Evolutionary conservation across 2,113 vertebrate species (phyloP).

Genomic region (Aplodontia rufa): DNA sequence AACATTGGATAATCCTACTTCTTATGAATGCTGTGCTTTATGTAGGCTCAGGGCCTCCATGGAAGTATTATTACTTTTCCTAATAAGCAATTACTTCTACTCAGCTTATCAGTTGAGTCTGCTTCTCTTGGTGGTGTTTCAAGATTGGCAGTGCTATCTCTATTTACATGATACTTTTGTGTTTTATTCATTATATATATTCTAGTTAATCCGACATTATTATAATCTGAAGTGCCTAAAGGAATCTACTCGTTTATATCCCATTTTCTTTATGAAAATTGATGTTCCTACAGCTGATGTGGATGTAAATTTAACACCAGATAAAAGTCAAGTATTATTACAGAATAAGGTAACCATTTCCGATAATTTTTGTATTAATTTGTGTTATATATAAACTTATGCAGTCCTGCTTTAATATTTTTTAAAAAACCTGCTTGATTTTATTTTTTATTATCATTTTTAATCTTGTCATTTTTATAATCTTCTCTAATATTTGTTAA

Average conservation of each 20-base stretch:
- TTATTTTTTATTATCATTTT: slow-evolving; percentile 24
- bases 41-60: neutral
- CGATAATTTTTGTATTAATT: slow-evolving; percentile 48
- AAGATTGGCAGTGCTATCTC: neutral
- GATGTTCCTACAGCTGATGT: slow-evolving; percentile 89
- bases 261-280: slow-evolving; percentile 91
- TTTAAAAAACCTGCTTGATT: slow-evolving; percentile 23
- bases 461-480: slow-evolving; percentile 9
- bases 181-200: slow-evolving; percentile 54
- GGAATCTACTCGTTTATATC: slow-evolving; percentile 88
- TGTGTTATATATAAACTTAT: neutral
- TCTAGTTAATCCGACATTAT: slow-evolving; percentile 91
- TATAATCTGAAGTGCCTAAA: slow-evolving; percentile 86
- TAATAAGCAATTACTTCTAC: neutral
- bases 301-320: slow-evolving; percentile 96
- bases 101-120: neutral
- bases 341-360: slow-evolving; percentile 92
- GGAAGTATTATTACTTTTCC: neutral
- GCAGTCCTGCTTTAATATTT: neutral
- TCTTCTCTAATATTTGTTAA: slow-evolving; percentile 58
- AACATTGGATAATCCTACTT: neutral
- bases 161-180: slow-evolving; percentile 32
- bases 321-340: slow-evolving; percentile 96
- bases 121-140: neutral
- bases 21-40: neutral